Evolutionary conservation across 2,888 invertebrate species (phyloP), one percentile per base, ranked within the genome.

Genomic region (Laothoe populi): DNA sequence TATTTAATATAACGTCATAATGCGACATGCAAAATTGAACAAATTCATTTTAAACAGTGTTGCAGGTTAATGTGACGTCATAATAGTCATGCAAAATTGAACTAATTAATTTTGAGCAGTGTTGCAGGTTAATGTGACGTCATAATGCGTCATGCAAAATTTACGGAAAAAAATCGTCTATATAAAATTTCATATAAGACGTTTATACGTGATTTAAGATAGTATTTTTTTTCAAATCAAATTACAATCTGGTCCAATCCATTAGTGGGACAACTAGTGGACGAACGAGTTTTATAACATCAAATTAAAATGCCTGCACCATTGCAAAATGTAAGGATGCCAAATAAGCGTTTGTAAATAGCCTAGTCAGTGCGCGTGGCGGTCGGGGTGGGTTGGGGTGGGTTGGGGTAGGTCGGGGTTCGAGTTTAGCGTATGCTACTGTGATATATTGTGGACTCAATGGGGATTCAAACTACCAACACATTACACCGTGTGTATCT

Each of bases 301-400:
- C 40, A 40, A 42, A 42, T 42, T 4, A 42, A 42, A 49, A 16
- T 8, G 3, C 26, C 26, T 16, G 4, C 35, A 53, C 23, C 46
- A 13, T 8, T 35, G 31, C 19, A 11, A 49, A 16, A 19, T 31
- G 26, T 26, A n/a, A 4, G 2, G 8, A 19, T 53, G 53, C 31
- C 53, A 1, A 35, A 53, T 53, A 53, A 53, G 53, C 31, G 31
- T 42, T 61, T 61, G 61, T 64, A 49, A 74, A 74, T 78, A 84
- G 79, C 86, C 90, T 90, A 90, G 90, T 90, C 90, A 90, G 83
- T 75, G 78, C 74, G 79, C 76, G 78, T 72, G 74, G 69, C 75
- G 74, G 72, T 71, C 69, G 71, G 66, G 68, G 70, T 66, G 64
- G 75, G 61, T 63, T 69, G 73, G 66, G 73, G 8, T 26, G 26